Evolutionary conservation across 2,113 vertebrate genomes (phyloP).

Genomic region (Prionailurus viverrinus): DNA sequence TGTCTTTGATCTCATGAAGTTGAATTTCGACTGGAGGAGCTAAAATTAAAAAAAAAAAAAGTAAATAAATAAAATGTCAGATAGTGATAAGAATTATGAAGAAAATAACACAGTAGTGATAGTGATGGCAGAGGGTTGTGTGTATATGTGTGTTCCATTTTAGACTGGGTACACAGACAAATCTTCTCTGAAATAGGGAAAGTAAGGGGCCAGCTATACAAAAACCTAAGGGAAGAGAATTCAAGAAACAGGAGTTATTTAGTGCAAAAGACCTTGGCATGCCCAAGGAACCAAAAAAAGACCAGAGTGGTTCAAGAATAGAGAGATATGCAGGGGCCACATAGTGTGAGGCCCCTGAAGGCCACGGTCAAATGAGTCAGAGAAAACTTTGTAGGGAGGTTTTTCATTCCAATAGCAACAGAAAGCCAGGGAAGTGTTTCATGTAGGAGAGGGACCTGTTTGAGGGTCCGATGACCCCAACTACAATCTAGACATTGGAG

Average conservation of each 20-base stretch:
- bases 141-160: background rate
- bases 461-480: background rate
- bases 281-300: background rate
- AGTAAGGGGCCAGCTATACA: background rate
- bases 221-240: background rate
- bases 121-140: background rate
- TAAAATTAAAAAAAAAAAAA: background rate
- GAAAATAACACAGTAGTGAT: background rate
- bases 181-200: background rate
- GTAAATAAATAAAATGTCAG: background rate
- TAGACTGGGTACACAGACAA: background rate
- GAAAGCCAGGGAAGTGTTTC: background rate
- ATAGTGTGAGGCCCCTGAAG: background rate
- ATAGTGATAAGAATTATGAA: background rate
- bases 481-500: background rate
- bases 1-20: background rate
- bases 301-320: background rate
- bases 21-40: background rate
- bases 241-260: background rate
- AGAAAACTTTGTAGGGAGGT: background rate
- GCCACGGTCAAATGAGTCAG: background rate
- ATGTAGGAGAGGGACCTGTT: background rate
- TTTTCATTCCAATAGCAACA: background rate
- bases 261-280: background rate
- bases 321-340: background rate